A percentile compares a stretch with the other conserved stretches of the same genome.
phyloP scores from a whole-genome alignment of 2,797 vertebrate genomes.

The Melanotaenia pygmaea region DNA sequence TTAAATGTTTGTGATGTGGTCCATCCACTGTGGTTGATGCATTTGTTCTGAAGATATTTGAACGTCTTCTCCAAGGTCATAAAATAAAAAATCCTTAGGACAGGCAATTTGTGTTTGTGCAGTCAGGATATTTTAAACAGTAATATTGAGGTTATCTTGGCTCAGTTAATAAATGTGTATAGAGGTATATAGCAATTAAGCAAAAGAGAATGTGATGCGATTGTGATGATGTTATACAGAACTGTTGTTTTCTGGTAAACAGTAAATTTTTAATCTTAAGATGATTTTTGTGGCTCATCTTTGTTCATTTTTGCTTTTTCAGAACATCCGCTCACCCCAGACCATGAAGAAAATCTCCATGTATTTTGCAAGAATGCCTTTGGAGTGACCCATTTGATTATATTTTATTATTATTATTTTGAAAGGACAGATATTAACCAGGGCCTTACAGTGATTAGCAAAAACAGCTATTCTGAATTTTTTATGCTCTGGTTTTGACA shows the following conservation, averaged over 20 bases:
- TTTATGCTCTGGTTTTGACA: slow-evolving; percentile 28
- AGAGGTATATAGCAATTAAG: not conserved
- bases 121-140: not conserved
- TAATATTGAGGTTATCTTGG: not conserved
- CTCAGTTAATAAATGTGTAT: not conserved
- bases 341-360: slow-evolving; percentile 94
- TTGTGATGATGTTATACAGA: not conserved
- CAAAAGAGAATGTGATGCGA: not conserved
- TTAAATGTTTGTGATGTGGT: not conserved
- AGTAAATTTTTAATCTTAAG: not conserved
- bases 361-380: slow-evolving; percentile 87
- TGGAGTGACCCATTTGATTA: slow-evolving; percentile 69
- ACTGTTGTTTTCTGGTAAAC: not conserved
- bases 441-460: not conserved
- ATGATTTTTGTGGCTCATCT: not conserved
- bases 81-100: not conserved
- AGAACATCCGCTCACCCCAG: slow-evolving; percentile 76
- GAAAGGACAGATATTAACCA: not conserved
- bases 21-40: too few relatives aligned
- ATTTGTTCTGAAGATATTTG: too few relatives aligned
- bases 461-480: slow-evolving; percentile 22
- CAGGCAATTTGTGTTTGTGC: not conserved
- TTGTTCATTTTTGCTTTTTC: slow-evolving; percentile 39
- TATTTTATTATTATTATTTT: slow-evolving; percentile 2
- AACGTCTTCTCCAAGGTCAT: not conserved